Evolutionary conservation across 2,888 invertebrate genomes (phyloP).

Genomic region (Deilephila elpenor): DNA sequence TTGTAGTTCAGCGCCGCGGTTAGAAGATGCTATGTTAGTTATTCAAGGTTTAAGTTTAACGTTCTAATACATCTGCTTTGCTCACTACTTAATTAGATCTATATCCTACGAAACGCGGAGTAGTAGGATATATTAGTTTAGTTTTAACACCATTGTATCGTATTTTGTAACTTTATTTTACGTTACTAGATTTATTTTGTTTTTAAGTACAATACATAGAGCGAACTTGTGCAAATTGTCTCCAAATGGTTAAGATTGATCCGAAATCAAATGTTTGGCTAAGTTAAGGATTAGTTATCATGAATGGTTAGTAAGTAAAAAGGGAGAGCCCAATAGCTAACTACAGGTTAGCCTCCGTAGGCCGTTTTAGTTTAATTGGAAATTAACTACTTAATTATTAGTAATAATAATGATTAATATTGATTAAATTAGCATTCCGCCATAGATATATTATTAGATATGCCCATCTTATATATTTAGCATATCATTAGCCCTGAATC

Average conservation of each 20-base stretch:
- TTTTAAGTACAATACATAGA: background rate
- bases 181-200: background rate
- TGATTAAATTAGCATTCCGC: background rate
- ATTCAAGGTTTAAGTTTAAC: background rate
- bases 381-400: background rate
- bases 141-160: background rate
- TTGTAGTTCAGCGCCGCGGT: background rate
- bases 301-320: background rate
- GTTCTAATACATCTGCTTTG: slow-evolving; percentile 22
- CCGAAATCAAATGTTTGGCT: background rate
- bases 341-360: slow-evolving; percentile 24
- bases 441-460: slow-evolving; percentile 9
- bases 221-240: background rate
- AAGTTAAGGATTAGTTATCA: background rate
- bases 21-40: background rate
- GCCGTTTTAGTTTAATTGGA: slow-evolving; percentile 15
- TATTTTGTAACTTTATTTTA: background rate
- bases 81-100: slow-evolving; percentile 4
- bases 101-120: slow-evolving; percentile 1
- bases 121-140: slow-evolving; percentile 10
- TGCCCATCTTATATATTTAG: background rate
- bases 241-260: background rate
- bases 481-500: no score
- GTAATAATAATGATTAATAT: background rate
- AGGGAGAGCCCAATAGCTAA: background rate